Conservation (phyloP, 2,113 vertebrate species). For the Cavia porcellus region DNA sequence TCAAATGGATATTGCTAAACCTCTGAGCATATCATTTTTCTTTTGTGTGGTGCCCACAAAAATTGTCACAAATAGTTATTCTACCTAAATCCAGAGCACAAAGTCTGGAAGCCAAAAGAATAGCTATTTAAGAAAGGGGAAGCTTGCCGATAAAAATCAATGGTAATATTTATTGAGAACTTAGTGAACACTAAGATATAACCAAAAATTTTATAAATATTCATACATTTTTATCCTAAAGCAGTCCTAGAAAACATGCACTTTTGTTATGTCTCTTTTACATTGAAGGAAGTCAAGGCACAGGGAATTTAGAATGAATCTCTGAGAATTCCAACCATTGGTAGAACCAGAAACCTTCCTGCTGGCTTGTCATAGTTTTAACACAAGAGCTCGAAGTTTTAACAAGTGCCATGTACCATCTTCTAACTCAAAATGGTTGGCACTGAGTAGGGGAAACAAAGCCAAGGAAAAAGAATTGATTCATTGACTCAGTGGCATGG, state of each 20-base stretch:
- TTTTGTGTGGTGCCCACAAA: background rate
- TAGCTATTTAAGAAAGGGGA: background rate
- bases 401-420: background rate
- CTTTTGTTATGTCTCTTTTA: background rate
- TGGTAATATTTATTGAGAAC: slow-evolving; percentile 1
- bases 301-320: background rate
- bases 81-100: background rate
- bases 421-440: background rate
- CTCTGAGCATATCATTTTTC: background rate
- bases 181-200: background rate
- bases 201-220: slow-evolving; percentile 5
- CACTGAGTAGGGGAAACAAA: background rate
- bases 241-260: background rate
- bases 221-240: slow-evolving; percentile 33
- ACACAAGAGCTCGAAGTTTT: background rate
- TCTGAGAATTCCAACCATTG: background rate
- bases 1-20: background rate
- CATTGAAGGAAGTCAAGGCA: background rate
- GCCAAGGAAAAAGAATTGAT: background rate
- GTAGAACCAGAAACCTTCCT: background rate
- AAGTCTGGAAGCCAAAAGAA: slow-evolving; percentile 26
- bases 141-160: background rate
- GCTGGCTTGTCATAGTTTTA: background rate
- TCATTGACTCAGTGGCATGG: background rate
- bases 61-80: background rate